Conservation (phyloP, 2,888 invertebrate species). For the Melipona beecheii region DNA sequence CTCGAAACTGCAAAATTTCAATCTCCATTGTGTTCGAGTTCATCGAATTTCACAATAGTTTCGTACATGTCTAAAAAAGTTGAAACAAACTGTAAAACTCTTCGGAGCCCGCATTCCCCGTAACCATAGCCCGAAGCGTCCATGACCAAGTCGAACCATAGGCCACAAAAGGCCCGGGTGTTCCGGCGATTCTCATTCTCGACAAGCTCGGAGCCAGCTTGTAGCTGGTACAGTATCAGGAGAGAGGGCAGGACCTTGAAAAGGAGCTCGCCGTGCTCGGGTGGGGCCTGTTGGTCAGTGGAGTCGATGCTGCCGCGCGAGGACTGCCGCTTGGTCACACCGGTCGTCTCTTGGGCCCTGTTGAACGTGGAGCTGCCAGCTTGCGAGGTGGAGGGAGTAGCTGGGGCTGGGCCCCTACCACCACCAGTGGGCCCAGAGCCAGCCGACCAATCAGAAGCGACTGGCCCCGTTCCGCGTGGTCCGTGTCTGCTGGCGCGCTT, state of each 20-base stretch:
- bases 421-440: slow-evolving; percentile 40
- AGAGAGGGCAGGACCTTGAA: slow-evolving; percentile 85
- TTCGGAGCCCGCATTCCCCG: not conserved
- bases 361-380: slow-evolving; percentile 83
- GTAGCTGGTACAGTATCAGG: slow-evolving; percentile 61
- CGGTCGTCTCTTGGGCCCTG: slow-evolving; percentile 79
- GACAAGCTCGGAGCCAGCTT: not conserved
- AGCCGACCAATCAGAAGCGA: slow-evolving; percentile 65
- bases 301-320: slow-evolving; percentile 82
- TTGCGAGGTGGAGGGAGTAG: slow-evolving; percentile 66
- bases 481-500: slow-evolving; percentile 72
- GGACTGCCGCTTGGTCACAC: slow-evolving; percentile 73
- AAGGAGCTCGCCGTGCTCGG: slow-evolving; percentile 86
- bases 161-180: not conserved
- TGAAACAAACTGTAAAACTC: not conserved
- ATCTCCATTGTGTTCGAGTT: too few species aligned
- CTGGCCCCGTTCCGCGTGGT: slow-evolving; percentile 70
- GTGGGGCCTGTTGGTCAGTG: slow-evolving; percentile 79
- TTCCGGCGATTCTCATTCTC: not conserved
- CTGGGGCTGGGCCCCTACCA: slow-evolving; percentile 69
- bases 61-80: too few species aligned
- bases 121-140: not conserved
- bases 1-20: too few species aligned
- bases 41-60: too few species aligned
- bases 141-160: not conserved